Conservation (phyloP, 2,113 vertebrate genomes). For the Atherinomorus stipes region DNA sequence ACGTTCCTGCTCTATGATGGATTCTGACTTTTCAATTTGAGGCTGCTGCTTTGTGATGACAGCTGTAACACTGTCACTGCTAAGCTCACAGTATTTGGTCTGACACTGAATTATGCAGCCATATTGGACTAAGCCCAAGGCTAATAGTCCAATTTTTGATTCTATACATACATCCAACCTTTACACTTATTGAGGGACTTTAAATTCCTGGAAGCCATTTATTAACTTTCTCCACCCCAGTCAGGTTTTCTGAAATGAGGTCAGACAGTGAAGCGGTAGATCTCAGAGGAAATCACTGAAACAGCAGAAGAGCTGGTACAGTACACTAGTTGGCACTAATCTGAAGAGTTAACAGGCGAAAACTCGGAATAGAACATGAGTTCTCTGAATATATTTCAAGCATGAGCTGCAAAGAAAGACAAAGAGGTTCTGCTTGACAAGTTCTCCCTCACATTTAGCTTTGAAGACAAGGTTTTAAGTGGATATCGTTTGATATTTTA, state of each 20-base stretch:
- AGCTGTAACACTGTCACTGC: not conserved
- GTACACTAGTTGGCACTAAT: conserved; percentile 26
- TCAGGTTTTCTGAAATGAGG: conserved; percentile 31
- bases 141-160: conserved; percentile 44
- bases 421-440: not conserved
- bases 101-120: conserved; percentile 12
- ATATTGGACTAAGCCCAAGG: conserved; percentile 34
- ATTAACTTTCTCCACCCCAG: conserved; percentile 6
- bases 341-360: not conserved
- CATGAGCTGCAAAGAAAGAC: not conserved
- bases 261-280: not conserved
- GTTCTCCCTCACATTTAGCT: not conserved
- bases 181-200: conserved; percentile 5
- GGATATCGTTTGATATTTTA: not conserved
- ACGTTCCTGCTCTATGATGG: not conserved
- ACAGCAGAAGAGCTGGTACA: not conserved
- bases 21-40: conserved; percentile 22
- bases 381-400: conserved; percentile 30
- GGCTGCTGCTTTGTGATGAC: conserved; percentile 36
- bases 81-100: conserved; percentile 16
- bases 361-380: conserved; percentile 8
- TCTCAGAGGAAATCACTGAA: conserved; percentile 42
- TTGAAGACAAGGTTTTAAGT: conserved; percentile 9
- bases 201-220: conserved; percentile 37
- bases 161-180: conserved; percentile 11